Conservation (phyloP, 2,888 invertebrate genomes). For the Nebria brevicollis region DNA sequence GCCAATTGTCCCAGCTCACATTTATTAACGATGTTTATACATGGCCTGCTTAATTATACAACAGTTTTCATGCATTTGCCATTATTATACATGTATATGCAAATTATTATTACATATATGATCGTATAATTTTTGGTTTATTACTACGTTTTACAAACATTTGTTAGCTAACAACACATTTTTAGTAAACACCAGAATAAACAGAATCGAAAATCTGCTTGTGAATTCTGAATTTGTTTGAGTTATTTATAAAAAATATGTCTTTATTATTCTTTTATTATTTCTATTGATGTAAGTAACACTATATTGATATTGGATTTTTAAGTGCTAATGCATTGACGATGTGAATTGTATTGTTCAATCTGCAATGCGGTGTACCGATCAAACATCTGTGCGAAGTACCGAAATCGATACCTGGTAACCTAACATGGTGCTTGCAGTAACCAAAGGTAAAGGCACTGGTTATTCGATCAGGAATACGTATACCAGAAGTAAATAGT, state of each 20-base stretch:
- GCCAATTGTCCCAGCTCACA: constrained; percentile 10
- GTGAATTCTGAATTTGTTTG: too few relatives aligned
- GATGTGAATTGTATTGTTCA: not conserved
- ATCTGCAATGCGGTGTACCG: not conserved
- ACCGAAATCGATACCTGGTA: not conserved
- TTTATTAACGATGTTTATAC: constrained; percentile 25
- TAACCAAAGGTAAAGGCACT: not conserved
- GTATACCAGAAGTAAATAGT: not conserved
- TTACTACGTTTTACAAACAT: too few relatives aligned
- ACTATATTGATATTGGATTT: not conserved
- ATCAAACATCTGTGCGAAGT: not conserved
- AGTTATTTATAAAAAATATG: too few relatives aligned
- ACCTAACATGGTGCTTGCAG: not conserved
- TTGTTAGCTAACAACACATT: too few relatives aligned
- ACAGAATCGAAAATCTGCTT: too few relatives aligned
- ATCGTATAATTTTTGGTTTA: not conserved
- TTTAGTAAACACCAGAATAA: too few relatives aligned
- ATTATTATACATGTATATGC: not conserved
- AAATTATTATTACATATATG: not conserved
- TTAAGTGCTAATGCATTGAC: not conserved
- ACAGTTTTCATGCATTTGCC: not conserved
- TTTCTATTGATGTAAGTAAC: too few relatives aligned
- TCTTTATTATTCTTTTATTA: too few relatives aligned
- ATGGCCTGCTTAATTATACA: constrained; percentile 19
- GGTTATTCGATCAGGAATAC: not conserved